These are phyloP conservation scores for Ceramica pisi DNA, from an alignment of 2,888 invertebrate genomes.

Conservation along the genomic window DNA sequence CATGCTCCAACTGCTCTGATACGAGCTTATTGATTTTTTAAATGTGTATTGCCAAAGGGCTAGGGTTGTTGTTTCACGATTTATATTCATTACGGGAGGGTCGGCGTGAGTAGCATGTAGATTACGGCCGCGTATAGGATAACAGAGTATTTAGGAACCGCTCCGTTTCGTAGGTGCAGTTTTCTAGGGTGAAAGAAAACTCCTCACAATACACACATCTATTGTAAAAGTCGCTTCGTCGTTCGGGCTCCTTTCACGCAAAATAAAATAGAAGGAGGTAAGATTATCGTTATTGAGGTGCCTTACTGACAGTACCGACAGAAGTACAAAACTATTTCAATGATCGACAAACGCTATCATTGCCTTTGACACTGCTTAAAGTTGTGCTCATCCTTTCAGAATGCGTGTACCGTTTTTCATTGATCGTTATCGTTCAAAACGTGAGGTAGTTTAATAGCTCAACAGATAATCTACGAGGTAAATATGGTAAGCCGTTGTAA, in stretches of 20 bases:
- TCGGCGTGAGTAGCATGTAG: slow-evolving; percentile 56
- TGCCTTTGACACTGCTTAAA: no score
- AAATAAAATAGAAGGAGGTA: no score
- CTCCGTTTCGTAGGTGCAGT: neutral
- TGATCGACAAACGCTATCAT: no score
- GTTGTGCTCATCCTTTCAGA: no score
- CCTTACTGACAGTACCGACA: no score
- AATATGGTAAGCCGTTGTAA: slow-evolving; percentile 45
- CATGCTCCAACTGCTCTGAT: slow-evolving; percentile 84
- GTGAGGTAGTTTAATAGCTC: slow-evolving; percentile 6
- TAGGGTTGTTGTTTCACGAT: slow-evolving; percentile 83
- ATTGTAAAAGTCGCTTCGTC: no score
- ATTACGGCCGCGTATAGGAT: slow-evolving; percentile 29
- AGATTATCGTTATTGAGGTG: no score
- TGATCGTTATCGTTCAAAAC: neutral
- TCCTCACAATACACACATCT: no score
- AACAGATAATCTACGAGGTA: slow-evolving; percentile 49
- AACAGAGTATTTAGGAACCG: neutral
- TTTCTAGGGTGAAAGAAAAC: no score
- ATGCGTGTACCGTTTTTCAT: no score
- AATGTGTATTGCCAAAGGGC: slow-evolving; percentile 87
- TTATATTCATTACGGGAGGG: slow-evolving; percentile 86
- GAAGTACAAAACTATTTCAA: no score
- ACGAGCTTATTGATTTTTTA: slow-evolving; percentile 87
- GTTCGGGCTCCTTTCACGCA: no score